phyloP scores from a whole-genome alignment of 2,113 vertebrate genomes.

The Syngnathoides biaculeatus region DNA sequence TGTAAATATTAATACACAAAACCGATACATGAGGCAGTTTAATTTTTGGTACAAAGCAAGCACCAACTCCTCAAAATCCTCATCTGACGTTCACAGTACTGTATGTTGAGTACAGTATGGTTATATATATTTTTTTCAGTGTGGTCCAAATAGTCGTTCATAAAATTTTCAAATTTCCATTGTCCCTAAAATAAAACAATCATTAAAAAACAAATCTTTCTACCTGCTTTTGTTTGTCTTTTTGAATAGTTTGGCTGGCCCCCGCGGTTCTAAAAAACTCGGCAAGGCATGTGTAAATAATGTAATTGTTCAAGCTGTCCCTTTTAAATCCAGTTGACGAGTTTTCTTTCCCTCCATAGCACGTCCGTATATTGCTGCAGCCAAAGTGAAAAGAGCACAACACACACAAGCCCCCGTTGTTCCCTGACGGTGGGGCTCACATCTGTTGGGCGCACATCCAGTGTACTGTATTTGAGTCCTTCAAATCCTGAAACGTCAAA shows the following conservation, averaged over 20 bases:
- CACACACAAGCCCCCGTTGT: not conserved
- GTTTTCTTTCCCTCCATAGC: conserved; percentile 5
- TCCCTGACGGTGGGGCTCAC: not conserved
- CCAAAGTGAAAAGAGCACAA: conserved; percentile 33
- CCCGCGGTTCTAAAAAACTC: conserved; percentile 32
- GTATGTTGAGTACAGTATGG: too few species aligned
- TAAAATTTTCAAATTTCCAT: conserved; percentile 15
- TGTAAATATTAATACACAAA: too few species aligned
- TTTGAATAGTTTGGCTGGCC: conserved; percentile 39
- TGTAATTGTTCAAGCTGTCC: conserved; percentile 43
- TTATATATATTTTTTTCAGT: not conserved
- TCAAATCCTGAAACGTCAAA: conserved; percentile 56
- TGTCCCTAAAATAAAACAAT: not conserved
- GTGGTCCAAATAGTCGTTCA: not conserved
- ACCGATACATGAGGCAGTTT: too few species aligned
- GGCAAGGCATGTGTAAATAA: conserved; percentile 52
- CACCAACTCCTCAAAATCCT: too few species aligned
- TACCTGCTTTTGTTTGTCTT: conserved; percentile 14
- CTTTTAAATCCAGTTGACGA: conserved; percentile 25
- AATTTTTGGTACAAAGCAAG: too few species aligned
- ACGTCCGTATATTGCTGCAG: conserved; percentile 13
- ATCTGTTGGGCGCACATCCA: conserved; percentile 28
- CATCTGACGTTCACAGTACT: too few species aligned
- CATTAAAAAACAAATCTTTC: conserved; percentile 3
- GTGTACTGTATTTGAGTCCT: conserved; percentile 53